Conservation (phyloP, 2,888 invertebrate genomes). For the Galerucella pusilla region DNA sequence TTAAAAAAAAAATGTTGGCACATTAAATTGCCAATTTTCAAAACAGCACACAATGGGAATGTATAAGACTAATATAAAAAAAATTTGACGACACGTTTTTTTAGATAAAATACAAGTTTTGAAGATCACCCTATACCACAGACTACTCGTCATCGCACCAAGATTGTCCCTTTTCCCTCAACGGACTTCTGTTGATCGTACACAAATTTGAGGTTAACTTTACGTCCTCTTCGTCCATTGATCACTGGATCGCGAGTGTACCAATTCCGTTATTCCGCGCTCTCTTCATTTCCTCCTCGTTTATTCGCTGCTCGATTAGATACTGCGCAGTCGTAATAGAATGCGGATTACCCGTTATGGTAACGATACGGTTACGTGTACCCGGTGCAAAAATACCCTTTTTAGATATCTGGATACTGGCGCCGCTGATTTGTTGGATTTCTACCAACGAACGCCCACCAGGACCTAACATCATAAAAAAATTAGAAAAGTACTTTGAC, state of each 20-base stretch:
- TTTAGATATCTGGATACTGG: conserved; percentile 98
- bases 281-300: conserved; percentile 95
- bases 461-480: conserved; percentile 72
- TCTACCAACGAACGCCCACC: conserved; percentile 96
- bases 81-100: not conserved
- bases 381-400: conserved; percentile 98
- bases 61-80: not conserved
- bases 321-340: conserved; percentile 93
- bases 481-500: too few relatives aligned
- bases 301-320: conserved; percentile 96
- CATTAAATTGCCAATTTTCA: not conserved
- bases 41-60: not conserved
- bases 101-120: not conserved
- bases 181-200: conserved; percentile 31
- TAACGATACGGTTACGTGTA: conserved; percentile 96
- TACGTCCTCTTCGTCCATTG: conserved; percentile 5
- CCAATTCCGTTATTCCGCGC: conserved; percentile 83
- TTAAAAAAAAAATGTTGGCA: not conserved
- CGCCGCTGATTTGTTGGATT: conserved; percentile 96
- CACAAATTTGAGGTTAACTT: conserved; percentile 29
- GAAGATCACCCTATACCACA: not conserved
- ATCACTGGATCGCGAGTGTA: conserved; percentile 74
- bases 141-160: conserved; percentile 15
- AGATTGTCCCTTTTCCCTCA: conserved; percentile 5
- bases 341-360: conserved; percentile 90